phyloP scores from a whole-genome alignment of 53 echinoderm and acorn worm species.

The Mesocentrotus franciscanus region DNA sequence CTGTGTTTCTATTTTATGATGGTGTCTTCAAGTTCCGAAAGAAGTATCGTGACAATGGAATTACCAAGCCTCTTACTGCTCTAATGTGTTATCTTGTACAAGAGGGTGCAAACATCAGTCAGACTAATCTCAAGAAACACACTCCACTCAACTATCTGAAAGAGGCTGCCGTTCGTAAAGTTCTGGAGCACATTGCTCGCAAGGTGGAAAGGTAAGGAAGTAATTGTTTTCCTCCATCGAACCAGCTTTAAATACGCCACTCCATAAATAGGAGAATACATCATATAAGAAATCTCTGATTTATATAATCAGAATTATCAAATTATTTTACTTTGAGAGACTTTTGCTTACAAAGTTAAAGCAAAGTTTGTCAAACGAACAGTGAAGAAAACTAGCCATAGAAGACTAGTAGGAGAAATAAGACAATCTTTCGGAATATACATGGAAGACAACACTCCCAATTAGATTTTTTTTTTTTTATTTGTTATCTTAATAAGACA shows the following conservation, averaged over 20 bases:
- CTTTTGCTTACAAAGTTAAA: too few relatives aligned
- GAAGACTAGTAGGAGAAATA: too few relatives aligned
- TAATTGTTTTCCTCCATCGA: neutral
- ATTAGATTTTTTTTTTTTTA: neutral
- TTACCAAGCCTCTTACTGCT: slow-evolving; percentile 34
- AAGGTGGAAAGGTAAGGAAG: slow-evolving; percentile 24
- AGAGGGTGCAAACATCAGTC: neutral
- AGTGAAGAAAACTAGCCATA: too few relatives aligned
- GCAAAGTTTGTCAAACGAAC: too few relatives aligned
- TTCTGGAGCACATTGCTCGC: slow-evolving; percentile 56
- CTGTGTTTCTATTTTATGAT: neutral
- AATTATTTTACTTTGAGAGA: too few relatives aligned
- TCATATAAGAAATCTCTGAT: too few relatives aligned
- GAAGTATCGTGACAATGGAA: slow-evolving; percentile 61
- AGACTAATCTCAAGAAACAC: slow-evolving; percentile 62
- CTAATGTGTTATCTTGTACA: slow-evolving; percentile 62
- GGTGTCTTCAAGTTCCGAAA: slow-evolving; percentile 43
- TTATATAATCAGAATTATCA: too few relatives aligned
- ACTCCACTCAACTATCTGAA: slow-evolving; percentile 51
- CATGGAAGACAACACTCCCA: too few relatives aligned
- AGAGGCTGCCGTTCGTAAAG: slow-evolving; percentile 1
- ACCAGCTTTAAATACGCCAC: neutral
- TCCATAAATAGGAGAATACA: neutral
- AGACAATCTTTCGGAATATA: too few relatives aligned
- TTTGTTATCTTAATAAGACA: too few relatives aligned